These are phyloP conservation scores for Ypsolopha sequella DNA, from an alignment of 2,888 invertebrate genomes.

Conservation along the genomic window DNA sequence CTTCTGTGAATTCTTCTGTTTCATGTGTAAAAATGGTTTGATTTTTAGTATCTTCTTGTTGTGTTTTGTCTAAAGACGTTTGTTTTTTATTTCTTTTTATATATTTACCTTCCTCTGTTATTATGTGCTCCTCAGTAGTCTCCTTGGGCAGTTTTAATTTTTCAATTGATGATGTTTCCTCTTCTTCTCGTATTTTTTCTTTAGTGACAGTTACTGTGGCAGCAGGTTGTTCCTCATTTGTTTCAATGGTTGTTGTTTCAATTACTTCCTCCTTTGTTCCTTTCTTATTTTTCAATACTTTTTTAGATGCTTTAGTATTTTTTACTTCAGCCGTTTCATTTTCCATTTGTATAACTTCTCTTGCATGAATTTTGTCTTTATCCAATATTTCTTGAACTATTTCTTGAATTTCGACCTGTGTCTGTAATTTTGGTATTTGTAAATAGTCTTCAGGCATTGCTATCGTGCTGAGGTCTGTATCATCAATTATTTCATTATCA, in stretches of 20 bases:
- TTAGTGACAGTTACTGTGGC: constrained; percentile 5
- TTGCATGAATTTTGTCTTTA: constrained; percentile 17
- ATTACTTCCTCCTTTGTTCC: constrained; percentile 31
- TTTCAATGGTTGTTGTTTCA: constrained; percentile 25
- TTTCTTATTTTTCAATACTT: constrained; percentile 13
- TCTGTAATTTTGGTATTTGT: constrained; percentile 33
- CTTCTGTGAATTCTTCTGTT: constrained; percentile 30
- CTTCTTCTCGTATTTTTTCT: constrained; percentile 1
- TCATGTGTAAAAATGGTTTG: constrained; percentile 41
- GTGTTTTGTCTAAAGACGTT: constrained; percentile 33
- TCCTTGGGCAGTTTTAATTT: constrained; percentile 18
- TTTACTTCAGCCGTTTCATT: constrained; percentile 8
- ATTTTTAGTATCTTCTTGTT: constrained; percentile 52
- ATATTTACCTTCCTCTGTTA: constrained; percentile 15
- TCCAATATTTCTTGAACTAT: constrained; percentile 18
- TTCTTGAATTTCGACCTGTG: constrained; percentile 32
- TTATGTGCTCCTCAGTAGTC: constrained; percentile 15
- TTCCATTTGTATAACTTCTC: constrained; percentile 5
- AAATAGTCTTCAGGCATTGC: constrained; percentile 42
- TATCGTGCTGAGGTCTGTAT: constrained; percentile 37
- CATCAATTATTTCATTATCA: constrained; percentile 20
- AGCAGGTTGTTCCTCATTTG: constrained; percentile 17
- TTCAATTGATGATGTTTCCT: constrained; percentile 16
- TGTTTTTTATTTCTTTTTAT: constrained; percentile 12
- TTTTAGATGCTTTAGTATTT: constrained; percentile 31